Percentiles rank a stretch among this genome's conserved stretches.
These are phyloP conservation scores for Pangasius djambal DNA, from an alignment of 2,797 vertebrate genomes.

Conservation along the genomic window DNA sequence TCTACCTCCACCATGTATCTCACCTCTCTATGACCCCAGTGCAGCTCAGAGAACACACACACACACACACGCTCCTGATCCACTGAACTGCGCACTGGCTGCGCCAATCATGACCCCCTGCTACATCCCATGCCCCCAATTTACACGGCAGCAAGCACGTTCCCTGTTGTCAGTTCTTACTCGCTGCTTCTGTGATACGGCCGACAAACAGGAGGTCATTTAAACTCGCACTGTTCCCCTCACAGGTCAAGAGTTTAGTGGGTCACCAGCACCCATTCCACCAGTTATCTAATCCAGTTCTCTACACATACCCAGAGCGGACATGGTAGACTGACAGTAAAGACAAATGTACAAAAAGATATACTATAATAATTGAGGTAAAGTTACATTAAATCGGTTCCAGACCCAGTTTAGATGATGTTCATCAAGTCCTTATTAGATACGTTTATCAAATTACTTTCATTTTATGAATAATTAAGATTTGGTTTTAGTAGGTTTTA, in stretches of 20 bases:
- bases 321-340: background rate
- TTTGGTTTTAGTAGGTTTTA: background rate
- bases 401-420: background rate
- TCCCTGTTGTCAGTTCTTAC: conserved; percentile 73
- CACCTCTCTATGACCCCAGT: conserved; percentile 78
- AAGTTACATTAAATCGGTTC: background rate
- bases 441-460: background rate
- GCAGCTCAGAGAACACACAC: conserved; percentile 53
- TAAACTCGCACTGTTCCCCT: conserved; percentile 73
- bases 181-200: conserved; percentile 66
- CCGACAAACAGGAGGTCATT: conserved; percentile 68
- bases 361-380: background rate
- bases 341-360: background rate
- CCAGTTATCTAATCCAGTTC: conserved; percentile 50
- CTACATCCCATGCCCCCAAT: conserved; percentile 63
- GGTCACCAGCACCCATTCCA: conserved; percentile 68
- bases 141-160: conserved; percentile 74
- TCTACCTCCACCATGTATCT: conserved; percentile 63
- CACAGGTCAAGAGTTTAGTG: conserved; percentile 80
- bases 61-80: conserved; percentile 60
- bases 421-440: background rate
- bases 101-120: conserved; percentile 51
- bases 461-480: background rate
- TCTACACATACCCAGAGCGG: background rate
- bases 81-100: conserved; percentile 71